Conservation (phyloP, 92 coral and sea anemone genomes). For the Meandrina meandrites region DNA sequence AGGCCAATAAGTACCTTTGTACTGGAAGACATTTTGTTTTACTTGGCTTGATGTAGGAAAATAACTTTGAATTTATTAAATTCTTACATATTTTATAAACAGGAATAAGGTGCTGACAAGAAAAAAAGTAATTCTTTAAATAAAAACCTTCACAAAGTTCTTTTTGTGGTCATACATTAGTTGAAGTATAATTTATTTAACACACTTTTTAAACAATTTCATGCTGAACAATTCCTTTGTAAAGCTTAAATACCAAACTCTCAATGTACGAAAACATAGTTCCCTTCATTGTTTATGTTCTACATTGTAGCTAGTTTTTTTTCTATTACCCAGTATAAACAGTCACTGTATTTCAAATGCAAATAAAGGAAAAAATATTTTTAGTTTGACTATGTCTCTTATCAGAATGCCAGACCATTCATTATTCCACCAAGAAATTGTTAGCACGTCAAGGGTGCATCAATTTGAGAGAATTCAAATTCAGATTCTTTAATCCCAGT, state of each 20-base stretch:
- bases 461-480: neutral
- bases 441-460: neutral
- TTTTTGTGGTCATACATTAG: neutral
- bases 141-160: neutral
- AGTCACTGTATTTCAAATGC: neutral
- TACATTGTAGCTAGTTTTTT: neutral
- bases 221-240: neutral
- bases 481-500: neutral
- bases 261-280: neutral
- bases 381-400: neutral
- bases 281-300: neutral
- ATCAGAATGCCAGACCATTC: neutral
- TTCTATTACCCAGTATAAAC: neutral
- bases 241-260: conserved; percentile 10
- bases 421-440: neutral
- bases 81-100: neutral
- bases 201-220: neutral
- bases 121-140: neutral
- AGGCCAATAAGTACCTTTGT: neutral
- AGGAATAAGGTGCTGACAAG: neutral
- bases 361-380: neutral
- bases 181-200: neutral
- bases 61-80: neutral
- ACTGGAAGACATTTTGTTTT: neutral
- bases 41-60: neutral